These are phyloP conservation scores for Pseudomyrmex concolor DNA, from an alignment of 1,140 invertebrate genomes.

Conservation along the genomic window DNA sequence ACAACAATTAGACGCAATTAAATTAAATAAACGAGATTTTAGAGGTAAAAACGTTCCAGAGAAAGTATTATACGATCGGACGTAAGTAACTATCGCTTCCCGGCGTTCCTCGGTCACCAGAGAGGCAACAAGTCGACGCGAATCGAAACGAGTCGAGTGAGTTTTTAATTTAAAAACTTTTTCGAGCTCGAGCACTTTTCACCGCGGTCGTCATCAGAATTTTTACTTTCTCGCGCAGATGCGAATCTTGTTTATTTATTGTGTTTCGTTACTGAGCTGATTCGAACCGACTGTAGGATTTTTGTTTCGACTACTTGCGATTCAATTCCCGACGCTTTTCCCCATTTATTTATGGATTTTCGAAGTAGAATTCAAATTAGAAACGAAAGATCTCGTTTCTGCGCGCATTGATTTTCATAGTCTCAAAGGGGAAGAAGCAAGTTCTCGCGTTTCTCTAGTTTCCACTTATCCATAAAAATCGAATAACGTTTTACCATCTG, in stretches of 20 bases:
- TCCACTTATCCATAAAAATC: slow-evolving; percentile 29
- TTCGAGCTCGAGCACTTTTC: no score
- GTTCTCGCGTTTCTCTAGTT: slow-evolving; percentile 29
- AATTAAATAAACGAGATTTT: neutral
- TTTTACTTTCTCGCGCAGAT: slow-evolving; percentile 8
- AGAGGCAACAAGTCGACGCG: slow-evolving; percentile 10
- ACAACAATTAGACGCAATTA: slow-evolving; percentile 19
- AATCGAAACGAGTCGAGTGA: slow-evolving; percentile 26
- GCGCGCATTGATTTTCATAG: no score
- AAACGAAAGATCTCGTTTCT: no score
- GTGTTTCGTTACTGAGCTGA: neutral
- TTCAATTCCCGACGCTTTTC: neutral
- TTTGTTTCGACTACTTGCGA: neutral
- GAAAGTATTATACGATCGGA: slow-evolving; percentile 30
- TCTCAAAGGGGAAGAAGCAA: no score
- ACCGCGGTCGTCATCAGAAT: neutral
- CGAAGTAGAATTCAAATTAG: neutral
- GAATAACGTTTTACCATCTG: slow-evolving; percentile 16
- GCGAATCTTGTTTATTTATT: neutral
- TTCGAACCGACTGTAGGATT: neutral
- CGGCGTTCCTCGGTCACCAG: neutral
- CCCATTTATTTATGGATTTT: neutral
- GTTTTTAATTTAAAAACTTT: slow-evolving; percentile 18
- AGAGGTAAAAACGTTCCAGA: neutral
- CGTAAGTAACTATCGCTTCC: slow-evolving; percentile 29